These are phyloP conservation scores for Aphidius gifuensis DNA, from an alignment of 1,140 invertebrate species.

Conservation along the genomic window DNA sequence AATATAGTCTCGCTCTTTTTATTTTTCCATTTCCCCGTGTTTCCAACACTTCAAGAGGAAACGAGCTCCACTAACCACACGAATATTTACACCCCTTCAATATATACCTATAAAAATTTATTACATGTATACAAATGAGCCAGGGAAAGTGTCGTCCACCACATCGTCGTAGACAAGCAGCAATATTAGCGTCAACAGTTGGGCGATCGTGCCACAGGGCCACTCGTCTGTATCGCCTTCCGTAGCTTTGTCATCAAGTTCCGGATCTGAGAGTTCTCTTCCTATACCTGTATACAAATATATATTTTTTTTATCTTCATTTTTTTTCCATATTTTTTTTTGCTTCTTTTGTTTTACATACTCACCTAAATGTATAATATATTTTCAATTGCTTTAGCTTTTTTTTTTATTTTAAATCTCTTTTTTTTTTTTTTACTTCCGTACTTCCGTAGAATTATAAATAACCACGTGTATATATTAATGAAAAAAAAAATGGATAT, in stretches of 20 bases:
- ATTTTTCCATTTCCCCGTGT: no score
- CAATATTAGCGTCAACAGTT: conserved; percentile 42
- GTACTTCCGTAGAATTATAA: no score
- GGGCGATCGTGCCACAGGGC: conserved; percentile 33
- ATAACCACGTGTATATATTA: no score
- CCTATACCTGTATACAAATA: conserved; percentile 25
- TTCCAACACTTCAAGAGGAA: conserved; percentile 38
- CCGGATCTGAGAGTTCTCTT: conserved; percentile 46
- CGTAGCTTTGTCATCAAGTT: conserved; percentile 54
- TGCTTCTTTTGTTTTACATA: conserved; percentile 8
- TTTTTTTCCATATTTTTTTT: conserved; percentile 26
- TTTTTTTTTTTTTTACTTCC: no score
- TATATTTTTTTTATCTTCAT: conserved; percentile 19
- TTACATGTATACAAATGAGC: background rate
- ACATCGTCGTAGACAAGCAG: conserved; percentile 5
- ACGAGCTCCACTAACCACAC: conserved; percentile 53
- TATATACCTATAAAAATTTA: no score
- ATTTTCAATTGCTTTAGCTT: background rate
- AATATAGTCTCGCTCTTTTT: background rate
- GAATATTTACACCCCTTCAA: background rate
- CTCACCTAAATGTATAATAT: background rate
- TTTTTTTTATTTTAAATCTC: no score
- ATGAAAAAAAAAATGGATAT: no score
- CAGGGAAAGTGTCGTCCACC: conserved; percentile 43
- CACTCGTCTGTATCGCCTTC: conserved; percentile 56